Evolutionary conservation across 2,113 vertebrate genomes (phyloP).

Genomic region (Athene noctua): DNA sequence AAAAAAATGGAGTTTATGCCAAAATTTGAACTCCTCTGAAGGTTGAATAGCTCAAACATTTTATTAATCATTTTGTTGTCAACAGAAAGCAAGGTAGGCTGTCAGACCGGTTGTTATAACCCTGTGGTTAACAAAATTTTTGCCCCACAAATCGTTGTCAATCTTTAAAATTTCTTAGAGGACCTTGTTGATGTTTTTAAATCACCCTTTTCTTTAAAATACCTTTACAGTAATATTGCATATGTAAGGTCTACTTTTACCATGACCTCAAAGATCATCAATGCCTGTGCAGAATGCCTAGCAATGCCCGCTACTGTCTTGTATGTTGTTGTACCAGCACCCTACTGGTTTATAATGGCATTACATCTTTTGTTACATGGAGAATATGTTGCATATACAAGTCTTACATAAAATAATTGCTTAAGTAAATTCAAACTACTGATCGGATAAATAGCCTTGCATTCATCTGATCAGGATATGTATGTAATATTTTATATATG

Average conservation of each 20-base stretch:
- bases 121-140: neutral
- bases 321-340: neutral
- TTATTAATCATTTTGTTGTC: neutral
- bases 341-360: neutral
- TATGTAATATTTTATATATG: neutral
- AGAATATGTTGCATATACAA: neutral
- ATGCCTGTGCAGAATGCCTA: neutral
- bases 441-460: neutral
- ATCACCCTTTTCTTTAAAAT: neutral
- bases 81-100: neutral
- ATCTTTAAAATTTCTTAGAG: neutral
- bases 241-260: neutral
- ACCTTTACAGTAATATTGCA: neutral
- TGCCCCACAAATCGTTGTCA: neutral
- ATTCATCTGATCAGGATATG: neutral
- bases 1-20: neutral
- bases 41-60: neutral
- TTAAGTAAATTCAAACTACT: neutral
- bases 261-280: neutral
- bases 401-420: neutral
- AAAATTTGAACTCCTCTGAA: neutral
- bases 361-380: neutral
- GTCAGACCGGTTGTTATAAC: neutral
- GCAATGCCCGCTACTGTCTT: neutral
- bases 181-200: fast-evolving